A percentile compares a stretch with the other conserved stretches of the same genome.
Conservation (phyloP, 2,113 vertebrate species). For the Heliornis fulica region DNA sequence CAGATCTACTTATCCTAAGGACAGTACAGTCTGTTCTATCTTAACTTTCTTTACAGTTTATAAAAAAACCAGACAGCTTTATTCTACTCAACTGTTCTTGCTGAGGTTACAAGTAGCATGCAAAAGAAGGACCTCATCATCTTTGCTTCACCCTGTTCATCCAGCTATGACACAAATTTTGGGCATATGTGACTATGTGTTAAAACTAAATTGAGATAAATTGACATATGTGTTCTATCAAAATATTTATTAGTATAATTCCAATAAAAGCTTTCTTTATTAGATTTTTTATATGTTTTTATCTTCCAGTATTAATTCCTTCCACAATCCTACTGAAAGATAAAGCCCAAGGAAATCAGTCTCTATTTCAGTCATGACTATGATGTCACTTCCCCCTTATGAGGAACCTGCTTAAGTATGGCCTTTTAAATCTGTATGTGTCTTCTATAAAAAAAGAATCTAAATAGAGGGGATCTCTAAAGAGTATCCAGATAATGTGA, state of each 20-base stretch:
- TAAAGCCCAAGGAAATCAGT: neutral
- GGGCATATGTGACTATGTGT: neutral
- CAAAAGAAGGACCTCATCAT: neutral
- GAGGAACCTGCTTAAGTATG: neutral
- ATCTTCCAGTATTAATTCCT: neutral
- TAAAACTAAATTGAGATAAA: neutral
- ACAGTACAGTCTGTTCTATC: neutral
- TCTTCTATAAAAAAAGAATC: neutral
- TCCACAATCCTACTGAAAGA: neutral
- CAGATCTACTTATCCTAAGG: neutral
- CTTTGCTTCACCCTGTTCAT: neutral
- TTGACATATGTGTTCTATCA: neutral
- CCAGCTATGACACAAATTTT: rapidly evolving
- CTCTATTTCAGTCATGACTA: neutral
- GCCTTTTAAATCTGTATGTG: neutral
- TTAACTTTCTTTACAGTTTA: rapidly evolving
- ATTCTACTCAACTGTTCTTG: neutral
- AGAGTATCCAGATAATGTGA: neutral
- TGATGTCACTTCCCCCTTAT: neutral
- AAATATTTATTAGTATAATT: neutral
- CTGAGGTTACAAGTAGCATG: neutral
- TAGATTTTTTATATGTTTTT: neutral
- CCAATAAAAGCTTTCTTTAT: neutral
- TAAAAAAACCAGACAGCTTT: neutral
- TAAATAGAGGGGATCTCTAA: neutral